phyloP scores from a whole-genome alignment of 2,113 vertebrate species.

The Butorides virescens region DNA sequence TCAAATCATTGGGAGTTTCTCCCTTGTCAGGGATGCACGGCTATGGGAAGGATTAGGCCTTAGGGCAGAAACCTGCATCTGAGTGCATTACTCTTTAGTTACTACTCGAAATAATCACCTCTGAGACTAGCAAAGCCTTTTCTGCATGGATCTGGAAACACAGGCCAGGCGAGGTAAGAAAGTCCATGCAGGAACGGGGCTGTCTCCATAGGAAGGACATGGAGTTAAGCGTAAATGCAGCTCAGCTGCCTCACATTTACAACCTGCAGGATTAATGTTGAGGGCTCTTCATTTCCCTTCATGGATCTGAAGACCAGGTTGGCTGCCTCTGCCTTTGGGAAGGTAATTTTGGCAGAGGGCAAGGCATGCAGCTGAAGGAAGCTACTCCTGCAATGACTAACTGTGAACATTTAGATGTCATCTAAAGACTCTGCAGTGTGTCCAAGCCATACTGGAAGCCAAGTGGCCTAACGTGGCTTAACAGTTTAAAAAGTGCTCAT shows the following conservation, averaged over 20 bases:
- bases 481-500: not conserved
- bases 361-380: not conserved
- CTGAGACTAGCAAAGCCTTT: not conserved
- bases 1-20: not conserved
- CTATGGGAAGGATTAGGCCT: not conserved
- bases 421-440: not conserved
- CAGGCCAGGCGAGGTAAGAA: not conserved
- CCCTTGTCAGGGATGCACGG: not conserved
- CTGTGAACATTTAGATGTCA: not conserved
- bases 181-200: not conserved
- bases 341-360: not conserved
- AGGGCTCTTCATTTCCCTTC: not conserved
- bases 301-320: not conserved
- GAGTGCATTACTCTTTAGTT: not conserved
- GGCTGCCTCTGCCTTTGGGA: not conserved
- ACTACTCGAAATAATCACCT: not conserved
- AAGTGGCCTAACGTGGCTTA: not conserved
- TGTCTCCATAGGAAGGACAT: not conserved
- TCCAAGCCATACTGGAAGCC: not conserved
- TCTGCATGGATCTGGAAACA: fast-evolving
- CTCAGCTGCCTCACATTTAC: not conserved
- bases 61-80: not conserved
- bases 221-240: not conserved
- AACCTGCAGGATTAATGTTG: not conserved
- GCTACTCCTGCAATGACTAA: not conserved